Base-by-base conservation (phyloP, 2,113 vertebrate genomes). In the Lynx canadensis region DNA sequence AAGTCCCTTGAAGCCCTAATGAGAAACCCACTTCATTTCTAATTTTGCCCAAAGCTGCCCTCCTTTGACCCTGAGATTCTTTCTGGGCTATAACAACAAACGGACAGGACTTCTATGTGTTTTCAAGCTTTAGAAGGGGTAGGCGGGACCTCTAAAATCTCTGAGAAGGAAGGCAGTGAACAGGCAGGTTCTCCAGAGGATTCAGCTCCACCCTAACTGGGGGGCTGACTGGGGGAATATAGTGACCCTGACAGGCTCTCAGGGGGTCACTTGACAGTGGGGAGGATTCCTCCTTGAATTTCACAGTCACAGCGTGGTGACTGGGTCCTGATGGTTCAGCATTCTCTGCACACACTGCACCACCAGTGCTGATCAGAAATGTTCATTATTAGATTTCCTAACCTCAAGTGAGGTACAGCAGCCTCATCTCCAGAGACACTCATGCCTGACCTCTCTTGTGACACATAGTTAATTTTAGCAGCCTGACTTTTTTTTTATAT, bases 391-490 rank as follows among this genome's bases (percentile, higher is more conserved):
- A 91, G 15, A 60, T 88, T 84, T 95, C 48, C 92, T 92, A 80
- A 79, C 27, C 66, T 82, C 5, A 81, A 50, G 48, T 48, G 90
- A 94, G 76, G 18, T 57, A 87, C 48, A 89, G 65, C 9, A 57
- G 52, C 23, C 63, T 16, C 29, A 85, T 82, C 73, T 97, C 82
- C 68, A n/a, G 55, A 68, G 88, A 93, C 65, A 89, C 7, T 95
- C 79, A 76, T 45, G 16, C 23, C 66, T 97, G 86, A 89, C 68
- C 95, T 97, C 63, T 94, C 57, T 86, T 65, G 50, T 80, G 78
- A 95, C 85, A 96, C 18, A 63, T 33, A 65, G 79, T 95, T 97
- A 95, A 90, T 97, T 95, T 97, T 91, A 97, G 93, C 12, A 3
- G 18, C 7, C 19, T 90, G 41, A 52, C 13, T 65, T 66, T 89